phyloP scores from a whole-genome alignment of 2,113 vertebrate species.

The Crocuta crocuta region DNA sequence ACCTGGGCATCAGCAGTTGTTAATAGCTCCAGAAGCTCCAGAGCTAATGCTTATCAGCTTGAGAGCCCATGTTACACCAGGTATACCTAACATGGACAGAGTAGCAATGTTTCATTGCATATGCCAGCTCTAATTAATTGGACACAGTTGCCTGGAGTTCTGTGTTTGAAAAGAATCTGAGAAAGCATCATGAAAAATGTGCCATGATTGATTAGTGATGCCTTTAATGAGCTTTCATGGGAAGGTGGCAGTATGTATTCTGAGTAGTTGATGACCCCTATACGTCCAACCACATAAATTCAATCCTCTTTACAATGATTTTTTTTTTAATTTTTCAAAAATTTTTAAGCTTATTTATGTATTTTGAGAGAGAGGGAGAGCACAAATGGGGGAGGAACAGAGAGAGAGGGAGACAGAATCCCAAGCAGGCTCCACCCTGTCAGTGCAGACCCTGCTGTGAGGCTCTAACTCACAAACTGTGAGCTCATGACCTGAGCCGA shows the following conservation, averaged over 20 bases:
- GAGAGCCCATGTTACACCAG: not conserved
- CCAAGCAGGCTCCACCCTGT: no score
- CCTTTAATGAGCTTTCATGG: not conserved
- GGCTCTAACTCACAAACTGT: no score
- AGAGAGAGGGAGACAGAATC: no score
- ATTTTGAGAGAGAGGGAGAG: no score
- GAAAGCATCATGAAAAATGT: not conserved
- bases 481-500: no score
- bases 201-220: not conserved
- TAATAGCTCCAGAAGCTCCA: not conserved
- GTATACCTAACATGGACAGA: not conserved
- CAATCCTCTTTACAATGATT: not conserved
- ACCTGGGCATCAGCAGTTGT: not conserved
- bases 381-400: no score
- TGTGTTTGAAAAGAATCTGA: not conserved
- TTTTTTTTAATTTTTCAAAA: no score
- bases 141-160: not conserved
- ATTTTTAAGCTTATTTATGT: no score
- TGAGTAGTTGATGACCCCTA: not conserved
- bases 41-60: not conserved
- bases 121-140: not conserved
- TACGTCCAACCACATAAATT: not conserved
- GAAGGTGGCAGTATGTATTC: rapidly evolving
- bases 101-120: not conserved
- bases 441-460: no score